Percentiles rank a stretch among this genome's conserved stretches.
Conservation (phyloP, 2,888 invertebrate species). For the Isoperla grammatica region DNA sequence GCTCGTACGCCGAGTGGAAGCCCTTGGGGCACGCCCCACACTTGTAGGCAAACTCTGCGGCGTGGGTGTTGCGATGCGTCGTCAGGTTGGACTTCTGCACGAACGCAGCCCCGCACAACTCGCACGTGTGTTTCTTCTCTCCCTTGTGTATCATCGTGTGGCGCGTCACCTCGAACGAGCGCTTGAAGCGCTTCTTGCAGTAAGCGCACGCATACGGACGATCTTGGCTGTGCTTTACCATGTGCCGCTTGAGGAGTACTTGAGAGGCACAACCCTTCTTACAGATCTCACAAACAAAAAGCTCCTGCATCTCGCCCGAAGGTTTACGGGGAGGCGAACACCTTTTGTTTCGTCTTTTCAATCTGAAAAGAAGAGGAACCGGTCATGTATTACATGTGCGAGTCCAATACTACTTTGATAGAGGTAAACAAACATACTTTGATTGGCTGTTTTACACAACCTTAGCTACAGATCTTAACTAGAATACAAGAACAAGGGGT, state of each 20-base stretch:
- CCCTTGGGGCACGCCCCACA: slow-evolving; percentile 38
- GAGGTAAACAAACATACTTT: too few relatives aligned
- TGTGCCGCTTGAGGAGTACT: slow-evolving; percentile 34
- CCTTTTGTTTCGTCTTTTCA: not conserved
- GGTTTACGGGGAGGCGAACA: not conserved
- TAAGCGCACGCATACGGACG: slow-evolving; percentile 24
- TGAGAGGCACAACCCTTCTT: slow-evolving; percentile 34
- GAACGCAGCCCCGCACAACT: slow-evolving; percentile 38
- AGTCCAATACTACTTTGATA: too few relatives aligned
- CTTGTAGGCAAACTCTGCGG: slow-evolving; percentile 36
- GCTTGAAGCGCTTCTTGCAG: slow-evolving; percentile 25
- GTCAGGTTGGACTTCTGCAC: slow-evolving; percentile 40
- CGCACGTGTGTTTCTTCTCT: slow-evolving; percentile 36
- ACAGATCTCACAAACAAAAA: slow-evolving; percentile 38
- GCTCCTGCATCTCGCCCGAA: not conserved
- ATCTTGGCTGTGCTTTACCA: slow-evolving; percentile 41
- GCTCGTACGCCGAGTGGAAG: slow-evolving; percentile 37
- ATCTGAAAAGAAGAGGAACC: slow-evolving; percentile 24
- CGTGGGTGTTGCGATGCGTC: slow-evolving; percentile 38
- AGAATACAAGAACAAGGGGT: too few relatives aligned
- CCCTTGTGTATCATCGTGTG: slow-evolving; percentile 40
- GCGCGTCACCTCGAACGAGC: slow-evolving; percentile 31
- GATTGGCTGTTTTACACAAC: too few relatives aligned
- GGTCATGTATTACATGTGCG: not conserved
- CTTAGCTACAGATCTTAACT: too few relatives aligned